Evolutionary conservation across 2,888 invertebrate species (phyloP).

Genomic region (Choristoneura rosaceana): DNA sequence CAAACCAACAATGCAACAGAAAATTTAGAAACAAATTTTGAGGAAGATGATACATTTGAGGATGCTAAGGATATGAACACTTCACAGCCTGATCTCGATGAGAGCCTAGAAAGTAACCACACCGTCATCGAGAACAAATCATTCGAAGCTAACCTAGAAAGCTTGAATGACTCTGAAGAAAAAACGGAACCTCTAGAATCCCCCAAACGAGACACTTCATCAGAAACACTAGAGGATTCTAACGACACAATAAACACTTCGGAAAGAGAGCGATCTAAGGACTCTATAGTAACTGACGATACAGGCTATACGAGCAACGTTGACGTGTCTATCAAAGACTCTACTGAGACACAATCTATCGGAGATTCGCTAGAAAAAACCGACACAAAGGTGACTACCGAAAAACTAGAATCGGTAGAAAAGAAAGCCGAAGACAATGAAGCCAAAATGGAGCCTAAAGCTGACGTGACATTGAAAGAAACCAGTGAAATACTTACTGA

Average conservation of each 20-base stretch:
- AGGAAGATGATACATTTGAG: conserved; percentile 40
- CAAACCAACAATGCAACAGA: conserved; percentile 40
- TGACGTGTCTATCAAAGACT: conserved; percentile 49
- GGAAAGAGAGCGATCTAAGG: conserved; percentile 62
- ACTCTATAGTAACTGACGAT: conserved; percentile 59
- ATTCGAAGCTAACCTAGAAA: conserved; percentile 57
- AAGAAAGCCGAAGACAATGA: no score
- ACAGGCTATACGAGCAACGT: conserved; percentile 60
- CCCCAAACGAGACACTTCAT: conserved; percentile 54
- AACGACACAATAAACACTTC: conserved; percentile 57
- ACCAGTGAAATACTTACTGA: neutral
- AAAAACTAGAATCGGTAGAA: no score
- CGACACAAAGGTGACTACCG: neutral
- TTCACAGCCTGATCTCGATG: conserved; percentile 69
- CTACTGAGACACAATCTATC: conserved; percentile 36
- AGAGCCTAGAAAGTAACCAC: conserved; percentile 70
- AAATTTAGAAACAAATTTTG: neutral
- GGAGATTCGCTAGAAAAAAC: neutral
- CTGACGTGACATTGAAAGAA: conserved; percentile 21
- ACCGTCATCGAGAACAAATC: conserved; percentile 76
- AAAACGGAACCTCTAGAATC: conserved; percentile 47
- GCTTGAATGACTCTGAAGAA: conserved; percentile 49
- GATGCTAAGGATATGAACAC: conserved; percentile 52
- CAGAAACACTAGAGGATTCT: conserved; percentile 56
- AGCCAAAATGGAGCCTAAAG: conserved; percentile 13